A percentile compares a stretch with the other conserved stretches of the same genome.
These are phyloP conservation scores for Trichopria drosophilae DNA, from an alignment of 2,888 invertebrate genomes.

Conservation along the genomic window DNA sequence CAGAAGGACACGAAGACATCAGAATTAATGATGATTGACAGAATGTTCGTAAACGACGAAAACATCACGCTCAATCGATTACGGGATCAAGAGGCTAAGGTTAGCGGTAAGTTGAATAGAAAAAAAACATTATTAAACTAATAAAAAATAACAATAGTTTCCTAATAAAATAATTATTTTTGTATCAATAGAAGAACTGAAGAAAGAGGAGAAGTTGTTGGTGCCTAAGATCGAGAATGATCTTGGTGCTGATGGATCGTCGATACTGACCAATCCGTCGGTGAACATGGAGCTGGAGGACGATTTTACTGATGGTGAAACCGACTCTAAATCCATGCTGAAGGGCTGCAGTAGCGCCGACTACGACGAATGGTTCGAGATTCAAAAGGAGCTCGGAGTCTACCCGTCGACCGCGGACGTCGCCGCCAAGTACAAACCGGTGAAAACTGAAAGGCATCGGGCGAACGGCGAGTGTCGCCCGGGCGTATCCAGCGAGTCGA, in stretches of 20 bases:
- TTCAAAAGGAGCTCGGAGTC: slow-evolving; percentile 67
- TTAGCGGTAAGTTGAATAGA: slow-evolving; percentile 44
- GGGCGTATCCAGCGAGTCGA: slow-evolving; percentile 15
- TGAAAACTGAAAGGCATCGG: slow-evolving; percentile 50
- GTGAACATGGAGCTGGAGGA: slow-evolving; percentile 55
- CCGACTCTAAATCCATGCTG: slow-evolving; percentile 46
- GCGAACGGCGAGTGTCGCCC: slow-evolving; percentile 51
- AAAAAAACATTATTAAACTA: background rate
- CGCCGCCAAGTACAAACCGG: slow-evolving; percentile 28
- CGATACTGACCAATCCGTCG: slow-evolving; percentile 44
- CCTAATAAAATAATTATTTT: background rate
- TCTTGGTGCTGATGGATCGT: slow-evolving; percentile 42
- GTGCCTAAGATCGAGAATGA: slow-evolving; percentile 51
- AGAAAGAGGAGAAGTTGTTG: slow-evolving; percentile 53
- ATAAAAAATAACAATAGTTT: background rate
- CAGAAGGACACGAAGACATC: slow-evolving; percentile 74
- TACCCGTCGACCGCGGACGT: slow-evolving; percentile 38
- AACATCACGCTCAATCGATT: slow-evolving; percentile 67
- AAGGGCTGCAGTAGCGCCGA: slow-evolving; percentile 45
- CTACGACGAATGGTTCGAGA: slow-evolving; percentile 71
- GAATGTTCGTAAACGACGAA: slow-evolving; percentile 74
- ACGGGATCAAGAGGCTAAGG: slow-evolving; percentile 61
- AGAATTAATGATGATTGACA: slow-evolving; percentile 76
- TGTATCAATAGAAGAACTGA: slow-evolving; percentile 49
- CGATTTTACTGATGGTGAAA: slow-evolving; percentile 49